Evolutionary conservation across 2,797 vertebrate species (phyloP), one percentile per base, ranked within the genome.

Genomic region (Bovichtus diacanthus): DNA sequence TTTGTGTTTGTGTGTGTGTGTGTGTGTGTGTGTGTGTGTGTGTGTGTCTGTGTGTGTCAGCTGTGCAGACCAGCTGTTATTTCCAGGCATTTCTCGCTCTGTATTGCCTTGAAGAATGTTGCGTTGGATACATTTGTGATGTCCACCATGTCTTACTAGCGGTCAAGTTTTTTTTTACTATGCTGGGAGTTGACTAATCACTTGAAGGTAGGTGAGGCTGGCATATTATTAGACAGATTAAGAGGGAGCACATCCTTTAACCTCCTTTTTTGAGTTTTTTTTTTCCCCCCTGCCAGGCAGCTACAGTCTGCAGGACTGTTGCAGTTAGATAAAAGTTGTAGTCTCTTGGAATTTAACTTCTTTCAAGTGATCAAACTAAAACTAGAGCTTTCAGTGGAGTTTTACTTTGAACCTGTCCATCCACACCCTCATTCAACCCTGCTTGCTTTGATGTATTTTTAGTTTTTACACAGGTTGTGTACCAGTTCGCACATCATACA

Each of bases 41-140:
- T n/a, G n/a, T n/a, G n/a, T n/a, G n/a, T n/a, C n/a, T n/a, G n/a
- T n/a, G n/a, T n/a, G n/a, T n/a, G n/a, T n/a, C n/a, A n/a, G n/a
- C n/a, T n/a, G n/a, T 62, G 46, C 49, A 76, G 34, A 69, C 25
- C 76, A 78, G 81, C 72, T 86, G 74, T 51, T 71, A 21, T 21
- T 53, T 46, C 41, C 15, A 21, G 44, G 21, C 16, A 23, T 68
- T 46, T 61, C 50, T 71, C 7, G 29, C 62, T 31, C 18, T 12
- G 29, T 5, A 29, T 55, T 38, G 34, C 55, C 21, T 21, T 6
- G 15, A 55, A 16, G 21, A 66, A n/a, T 63, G n/a, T 21, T 12
- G 29, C 31, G 34, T 34, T 34, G 31, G 31, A 43, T 59, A 43
- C 10, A 38, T 55, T 31, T 61, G 18, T 41, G 18, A 38, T 49